Conservation (phyloP, 2,797 vertebrate genomes). For the Neoniphon sammara region DNA sequence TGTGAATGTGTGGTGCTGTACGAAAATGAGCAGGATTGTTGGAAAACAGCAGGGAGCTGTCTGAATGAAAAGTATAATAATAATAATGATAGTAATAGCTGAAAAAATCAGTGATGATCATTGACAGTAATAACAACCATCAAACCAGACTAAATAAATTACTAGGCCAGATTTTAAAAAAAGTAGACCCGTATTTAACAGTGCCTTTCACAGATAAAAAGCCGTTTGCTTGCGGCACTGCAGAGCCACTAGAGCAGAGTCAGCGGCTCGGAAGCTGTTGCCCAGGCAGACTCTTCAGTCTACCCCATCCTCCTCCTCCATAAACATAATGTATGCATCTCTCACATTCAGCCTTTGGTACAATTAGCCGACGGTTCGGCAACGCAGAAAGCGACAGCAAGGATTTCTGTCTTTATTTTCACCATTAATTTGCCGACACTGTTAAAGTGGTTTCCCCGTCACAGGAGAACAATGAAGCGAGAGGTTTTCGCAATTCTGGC, state of each 20-base stretch:
- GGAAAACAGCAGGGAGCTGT: too few species aligned
- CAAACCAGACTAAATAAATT: too few species aligned
- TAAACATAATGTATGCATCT: slow-evolving; percentile 39
- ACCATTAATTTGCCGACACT: too few species aligned
- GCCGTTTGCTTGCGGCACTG: slow-evolving; percentile 49
- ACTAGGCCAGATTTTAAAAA: too few species aligned
- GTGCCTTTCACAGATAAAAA: slow-evolving; percentile 10
- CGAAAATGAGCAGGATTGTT: too few species aligned
- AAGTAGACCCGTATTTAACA: too few species aligned
- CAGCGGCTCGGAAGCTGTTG: slow-evolving; percentile 39
- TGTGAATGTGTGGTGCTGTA: too few species aligned
- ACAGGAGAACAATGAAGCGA: slow-evolving; percentile 10
- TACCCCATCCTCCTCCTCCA: neutral
- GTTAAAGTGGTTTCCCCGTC: neutral
- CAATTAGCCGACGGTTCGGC: slow-evolving; percentile 1
- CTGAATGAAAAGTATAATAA: too few species aligned
- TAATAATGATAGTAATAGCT: too few species aligned
- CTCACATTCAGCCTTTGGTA: slow-evolving; percentile 10
- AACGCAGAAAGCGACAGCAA: slow-evolving; percentile 1
- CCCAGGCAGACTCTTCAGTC: slow-evolving; percentile 6
- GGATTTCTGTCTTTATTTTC: neutral
- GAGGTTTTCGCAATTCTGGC: slow-evolving; percentile 3
- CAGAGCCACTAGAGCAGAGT: slow-evolving; percentile 60
- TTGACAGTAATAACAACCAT: too few species aligned
- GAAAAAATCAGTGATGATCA: too few species aligned